Conservation (phyloP, 1,140 invertebrate species). For the Drosophila ogumai region DNA sequence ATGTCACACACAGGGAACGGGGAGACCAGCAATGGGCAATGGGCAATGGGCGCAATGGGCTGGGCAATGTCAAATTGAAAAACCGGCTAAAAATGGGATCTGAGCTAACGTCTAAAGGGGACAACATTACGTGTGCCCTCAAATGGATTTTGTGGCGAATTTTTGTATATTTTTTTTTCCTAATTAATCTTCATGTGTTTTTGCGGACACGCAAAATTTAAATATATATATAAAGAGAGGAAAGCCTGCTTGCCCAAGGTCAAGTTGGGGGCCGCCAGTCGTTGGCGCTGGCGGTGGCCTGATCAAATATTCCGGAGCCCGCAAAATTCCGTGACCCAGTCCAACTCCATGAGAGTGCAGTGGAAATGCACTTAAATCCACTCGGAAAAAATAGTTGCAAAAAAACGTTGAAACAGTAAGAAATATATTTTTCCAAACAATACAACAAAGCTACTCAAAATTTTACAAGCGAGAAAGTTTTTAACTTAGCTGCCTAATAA, state of each 20-base stretch:
- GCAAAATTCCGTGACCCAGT: slow-evolving; percentile 27
- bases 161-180: not conserved
- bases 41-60: slow-evolving; percentile 19
- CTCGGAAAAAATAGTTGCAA: slow-evolving; percentile 11
- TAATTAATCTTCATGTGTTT: slow-evolving; percentile 38
- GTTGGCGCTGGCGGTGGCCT: not conserved
- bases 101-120: slow-evolving; percentile 31
- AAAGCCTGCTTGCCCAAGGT: slow-evolving; percentile 15
- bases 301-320: slow-evolving; percentile 10
- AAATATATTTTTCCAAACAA: too few relatives aligned
- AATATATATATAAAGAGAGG: slow-evolving; percentile 1
- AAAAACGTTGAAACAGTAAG: too few relatives aligned
- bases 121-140: slow-evolving; percentile 32
- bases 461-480: too few relatives aligned
- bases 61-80: slow-evolving; percentile 40
- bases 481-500: too few relatives aligned
- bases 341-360: slow-evolving; percentile 12
- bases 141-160: slow-evolving; percentile 40
- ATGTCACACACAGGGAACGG: slow-evolving; percentile 43
- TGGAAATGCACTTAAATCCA: slow-evolving; percentile 16
- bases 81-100: slow-evolving; percentile 32
- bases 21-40: not conserved
- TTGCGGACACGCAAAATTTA: slow-evolving; percentile 30
- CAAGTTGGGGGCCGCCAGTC: slow-evolving; percentile 24
- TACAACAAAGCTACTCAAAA: too few relatives aligned